phyloP scores from a whole-genome alignment of 2,888 invertebrate species.

The Nysson spinosus region DNA sequence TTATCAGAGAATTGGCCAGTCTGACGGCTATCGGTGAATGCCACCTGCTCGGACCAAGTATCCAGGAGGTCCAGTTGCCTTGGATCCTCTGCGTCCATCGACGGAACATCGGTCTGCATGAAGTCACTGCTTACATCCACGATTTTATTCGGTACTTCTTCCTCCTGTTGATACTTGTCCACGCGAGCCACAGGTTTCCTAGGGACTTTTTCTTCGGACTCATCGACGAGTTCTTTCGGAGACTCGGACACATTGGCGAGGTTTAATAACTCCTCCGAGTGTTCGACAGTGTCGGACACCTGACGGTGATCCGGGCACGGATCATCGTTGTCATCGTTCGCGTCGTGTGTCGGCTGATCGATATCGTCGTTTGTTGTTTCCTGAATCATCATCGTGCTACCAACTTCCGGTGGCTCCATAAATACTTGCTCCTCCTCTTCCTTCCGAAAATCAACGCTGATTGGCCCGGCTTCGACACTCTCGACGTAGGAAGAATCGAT shows the following conservation, averaged over 20 bases:
- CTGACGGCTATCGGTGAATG: constrained; percentile 26
- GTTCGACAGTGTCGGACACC: constrained; percentile 8
- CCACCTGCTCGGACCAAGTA: constrained; percentile 44
- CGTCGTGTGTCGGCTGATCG: constrained; percentile 8
- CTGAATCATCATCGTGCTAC: constrained; percentile 20
- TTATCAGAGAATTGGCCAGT: constrained; percentile 62
- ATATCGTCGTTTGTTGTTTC: constrained; percentile 26
- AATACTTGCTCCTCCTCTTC: constrained; percentile 40
- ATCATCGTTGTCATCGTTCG: constrained; percentile 25
- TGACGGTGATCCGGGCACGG: constrained; percentile 1
- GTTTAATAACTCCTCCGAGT: constrained; percentile 1
- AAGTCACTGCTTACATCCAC: background rate
- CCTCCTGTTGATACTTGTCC: constrained; percentile 44
- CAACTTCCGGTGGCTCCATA: constrained; percentile 30
- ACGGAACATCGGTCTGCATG: constrained; percentile 1
- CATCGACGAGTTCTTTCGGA: background rate
- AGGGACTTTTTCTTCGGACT: background rate
- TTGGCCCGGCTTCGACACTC: constrained; percentile 26
- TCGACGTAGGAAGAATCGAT: constrained; percentile 3
- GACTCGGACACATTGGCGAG: background rate
- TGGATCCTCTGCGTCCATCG: constrained; percentile 6
- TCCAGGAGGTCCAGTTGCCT: constrained; percentile 28
- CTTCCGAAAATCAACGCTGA: constrained; percentile 8
- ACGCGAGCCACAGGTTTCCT: background rate
- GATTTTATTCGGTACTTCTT: constrained; percentile 11